Base-by-base conservation (phyloP, 2,797 vertebrate species). In the Propithecus perrieri region DNA sequence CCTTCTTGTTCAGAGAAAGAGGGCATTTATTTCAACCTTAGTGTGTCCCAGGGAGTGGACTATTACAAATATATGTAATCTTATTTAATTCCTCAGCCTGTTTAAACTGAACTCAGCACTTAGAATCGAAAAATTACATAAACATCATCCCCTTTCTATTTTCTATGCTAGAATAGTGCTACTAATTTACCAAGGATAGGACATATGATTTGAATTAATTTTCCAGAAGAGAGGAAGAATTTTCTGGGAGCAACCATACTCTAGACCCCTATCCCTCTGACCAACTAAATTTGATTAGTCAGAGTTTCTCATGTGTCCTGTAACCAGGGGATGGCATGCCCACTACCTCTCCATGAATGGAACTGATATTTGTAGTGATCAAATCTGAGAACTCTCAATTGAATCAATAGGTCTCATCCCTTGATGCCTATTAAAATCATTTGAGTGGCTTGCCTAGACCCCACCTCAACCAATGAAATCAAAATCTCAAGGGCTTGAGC, bases 201-300 rank as follows among this genome's bases (percentile, higher is more conserved):
- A 76, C 30, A 53, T 65, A 55, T 59, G 57, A 91, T 96, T 89
- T 95, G 50, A 83, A 85, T 88, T 91, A 69, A 69, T 83, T 95
- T 94, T 90, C 22, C 57, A 92, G 80, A 92, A 72, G 33, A 67
- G 11, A 2, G 41, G 33, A 94, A 92, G 85, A 61, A 94, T 94
- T 87, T 88, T 20, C 35, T 76, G 26, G 75, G 15, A 90, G 41
- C 76, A 14, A n/a, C 30, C 14, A 57, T 79, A 85, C 4, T 17
- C n/a, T 81, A 33, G 72, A 46, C 22, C 28, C 33, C 30, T 92
- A 26, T 93, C 67, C 61, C 67, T 96, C 85, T 53, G 59, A 57
- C 28, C 35, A 76, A n/a, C n/a, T 43, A 85, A 76, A 69, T 65
- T 35, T 67, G 55, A 87, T 91, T 80, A 91, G 72, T 95, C 65